Conservation (phyloP, 1,140 invertebrate genomes). For the Trissolcus basalis region DNA sequence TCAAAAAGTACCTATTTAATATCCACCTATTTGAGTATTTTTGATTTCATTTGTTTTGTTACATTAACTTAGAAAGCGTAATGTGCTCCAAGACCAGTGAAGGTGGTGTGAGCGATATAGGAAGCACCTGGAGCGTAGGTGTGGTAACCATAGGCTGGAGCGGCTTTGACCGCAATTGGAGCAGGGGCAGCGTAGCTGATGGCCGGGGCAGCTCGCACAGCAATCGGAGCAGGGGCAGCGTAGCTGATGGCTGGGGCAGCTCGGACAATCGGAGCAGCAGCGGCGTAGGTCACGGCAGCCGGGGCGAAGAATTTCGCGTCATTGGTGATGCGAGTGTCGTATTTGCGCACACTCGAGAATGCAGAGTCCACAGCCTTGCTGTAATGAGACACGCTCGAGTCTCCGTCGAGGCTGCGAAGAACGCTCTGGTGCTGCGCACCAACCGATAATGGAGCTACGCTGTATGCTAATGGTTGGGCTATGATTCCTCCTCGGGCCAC, state of each 20-base stretch:
- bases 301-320: slow-evolving; percentile 70
- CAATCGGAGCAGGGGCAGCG: slow-evolving; percentile 63
- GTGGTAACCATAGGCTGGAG: slow-evolving; percentile 58
- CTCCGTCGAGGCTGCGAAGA: slow-evolving; percentile 77
- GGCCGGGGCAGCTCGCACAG: slow-evolving; percentile 68
- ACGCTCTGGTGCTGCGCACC: slow-evolving; percentile 78
- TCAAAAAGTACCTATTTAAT: too few relatives aligned
- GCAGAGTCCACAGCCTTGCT: slow-evolving; percentile 80
- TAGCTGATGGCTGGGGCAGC: slow-evolving; percentile 66
- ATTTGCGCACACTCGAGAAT: slow-evolving; percentile 80
- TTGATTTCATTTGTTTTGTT: too few relatives aligned
- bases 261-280: slow-evolving; percentile 44
- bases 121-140: slow-evolving; percentile 62
- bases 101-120: slow-evolving; percentile 39
- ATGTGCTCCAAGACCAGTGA: slow-evolving; percentile 44
- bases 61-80: slow-evolving; percentile 43
- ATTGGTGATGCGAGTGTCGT: slow-evolving; percentile 79
- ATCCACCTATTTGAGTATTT: too few relatives aligned
- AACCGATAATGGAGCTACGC: slow-evolving; percentile 61
- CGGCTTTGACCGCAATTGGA: slow-evolving; percentile 62
- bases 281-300: slow-evolving; percentile 60
- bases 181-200: slow-evolving; percentile 68
- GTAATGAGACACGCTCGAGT: slow-evolving; percentile 78
- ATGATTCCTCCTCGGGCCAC: slow-evolving; percentile 70
- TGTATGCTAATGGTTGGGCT: slow-evolving; percentile 57